Conservation (phyloP, 2,888 invertebrate genomes). For the Cheilosia variabilis region DNA sequence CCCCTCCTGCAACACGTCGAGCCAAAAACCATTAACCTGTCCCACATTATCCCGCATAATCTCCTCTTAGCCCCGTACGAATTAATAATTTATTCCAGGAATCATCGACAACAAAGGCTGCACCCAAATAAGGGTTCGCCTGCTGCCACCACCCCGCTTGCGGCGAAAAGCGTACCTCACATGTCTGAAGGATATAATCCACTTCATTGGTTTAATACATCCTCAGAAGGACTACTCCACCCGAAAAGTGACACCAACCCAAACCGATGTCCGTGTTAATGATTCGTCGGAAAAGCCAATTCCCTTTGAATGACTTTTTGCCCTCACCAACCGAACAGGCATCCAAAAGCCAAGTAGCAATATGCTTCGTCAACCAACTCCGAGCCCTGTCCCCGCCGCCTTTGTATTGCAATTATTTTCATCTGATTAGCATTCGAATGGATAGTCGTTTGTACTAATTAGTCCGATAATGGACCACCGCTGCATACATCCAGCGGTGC, state of each 20-base stretch:
- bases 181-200: slow-evolving; percentile 10
- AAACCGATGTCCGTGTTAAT: slow-evolving; percentile 25
- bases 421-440: slow-evolving; percentile 48
- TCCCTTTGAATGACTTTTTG: slow-evolving; percentile 22
- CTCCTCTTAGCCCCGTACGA: slow-evolving; percentile 15
- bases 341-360: neutral
- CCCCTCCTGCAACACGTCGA: neutral
- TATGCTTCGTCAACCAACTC: neutral
- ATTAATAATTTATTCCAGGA: slow-evolving; percentile 44
- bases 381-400: neutral
- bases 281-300: neutral
- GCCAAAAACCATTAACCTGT: slow-evolving; percentile 23
- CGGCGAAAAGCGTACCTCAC: slow-evolving; percentile 9
- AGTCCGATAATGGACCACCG: slow-evolving; percentile 30
- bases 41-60: slow-evolving; percentile 9
- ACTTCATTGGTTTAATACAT: too few relatives aligned
- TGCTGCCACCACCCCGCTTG: neutral
- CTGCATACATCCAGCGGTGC: neutral
- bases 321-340: neutral
- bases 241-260: slow-evolving; percentile 1
- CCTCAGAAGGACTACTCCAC: neutral
- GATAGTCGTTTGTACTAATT: slow-evolving; percentile 52
- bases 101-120: slow-evolving; percentile 29
- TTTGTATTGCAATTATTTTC: slow-evolving; percentile 47
- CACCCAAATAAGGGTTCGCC: slow-evolving; percentile 30